Evolutionary conservation across 2,113 vertebrate genomes (phyloP), one percentile per base, ranked within the genome.

Genomic region (Pseudorectes ferrugineus): DNA sequence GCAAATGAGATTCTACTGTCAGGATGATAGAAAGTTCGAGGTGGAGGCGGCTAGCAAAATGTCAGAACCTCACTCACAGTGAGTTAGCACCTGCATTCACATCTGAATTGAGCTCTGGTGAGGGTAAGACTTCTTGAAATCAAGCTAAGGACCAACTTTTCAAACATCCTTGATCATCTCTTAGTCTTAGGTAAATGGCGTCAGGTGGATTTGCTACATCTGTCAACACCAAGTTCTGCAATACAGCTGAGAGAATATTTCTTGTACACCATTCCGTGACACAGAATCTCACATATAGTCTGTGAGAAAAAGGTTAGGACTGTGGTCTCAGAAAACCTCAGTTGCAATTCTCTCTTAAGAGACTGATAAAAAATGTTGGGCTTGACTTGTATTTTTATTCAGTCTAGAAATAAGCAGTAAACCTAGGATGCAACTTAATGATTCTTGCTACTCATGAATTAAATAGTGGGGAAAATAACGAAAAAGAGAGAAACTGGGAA

Each of bases 1-100:
- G 88, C 83, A 97, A 97, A 98, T 97, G 89, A 97, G 89, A 96
- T 95, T 97, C 97, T 90, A 66, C 95, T 98, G 97, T 96, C 97
- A 98, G 96, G 84, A 97, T 97, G 97, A 97, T 85, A 97, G 89
- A 97, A 96, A 81, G 85, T 91, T 97, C 0, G 9, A 93, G 80
- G 76, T 92, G 83, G 63, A 92, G 79, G 61, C 6, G 35, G 89
- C 92, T 88, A 90, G 71, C 65, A 88, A 96, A 96, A 96, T 94
- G 87, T 95, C 95, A 97, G 95, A 95, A 93, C 65, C 85, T 95
- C 67, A 90, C 73, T 45, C 49, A 43, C 49, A 35, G 33, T 70
- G 93, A 95, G 71, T 95, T 97, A 94, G 78, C 91, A 82, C 71
- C 10, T 14, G 79, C 33, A 80, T 77, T 96, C 73, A 49, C 42